Conservation (phyloP, 2,113 vertebrate genomes). For the Clupea harengus region DNA sequence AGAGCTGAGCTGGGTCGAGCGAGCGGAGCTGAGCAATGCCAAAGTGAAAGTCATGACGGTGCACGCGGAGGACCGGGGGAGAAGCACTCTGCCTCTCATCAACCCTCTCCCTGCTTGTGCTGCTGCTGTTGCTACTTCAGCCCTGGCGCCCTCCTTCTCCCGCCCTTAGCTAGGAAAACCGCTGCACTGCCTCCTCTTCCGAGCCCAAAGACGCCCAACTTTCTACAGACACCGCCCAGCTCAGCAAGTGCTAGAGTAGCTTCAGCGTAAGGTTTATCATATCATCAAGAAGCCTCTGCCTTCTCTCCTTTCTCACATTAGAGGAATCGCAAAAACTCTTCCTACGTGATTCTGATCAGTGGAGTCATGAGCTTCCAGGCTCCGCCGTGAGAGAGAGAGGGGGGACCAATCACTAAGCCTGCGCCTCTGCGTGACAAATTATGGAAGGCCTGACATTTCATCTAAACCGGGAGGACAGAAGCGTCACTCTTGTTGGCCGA, state of each 20-base stretch:
- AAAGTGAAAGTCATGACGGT: neutral
- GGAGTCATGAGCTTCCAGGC: neutral
- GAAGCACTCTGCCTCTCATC: neutral
- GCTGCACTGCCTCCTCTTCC: neutral
- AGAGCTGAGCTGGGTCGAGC: neutral
- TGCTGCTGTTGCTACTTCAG: neutral
- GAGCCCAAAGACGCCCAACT: neutral
- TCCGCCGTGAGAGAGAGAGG: neutral
- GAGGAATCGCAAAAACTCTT: neutral
- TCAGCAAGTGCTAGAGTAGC: neutral
- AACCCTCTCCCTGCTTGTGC: neutral
- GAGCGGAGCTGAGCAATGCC: neutral
- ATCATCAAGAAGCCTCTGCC: neutral
- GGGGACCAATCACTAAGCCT: neutral
- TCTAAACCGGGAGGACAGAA: neutral
- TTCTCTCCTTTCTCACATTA: neutral
- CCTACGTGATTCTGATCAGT: neutral
- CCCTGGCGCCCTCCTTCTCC: neutral
- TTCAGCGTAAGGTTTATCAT: neutral
- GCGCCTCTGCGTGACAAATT: neutral
- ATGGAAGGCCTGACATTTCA: constrained; percentile 11
- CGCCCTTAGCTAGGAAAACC: neutral
- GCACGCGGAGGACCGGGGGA: neutral
- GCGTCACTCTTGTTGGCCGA: neutral
- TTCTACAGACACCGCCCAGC: neutral